Base-by-base conservation (phyloP, 1,140 invertebrate genomes). In the Phortica variegata region DNA sequence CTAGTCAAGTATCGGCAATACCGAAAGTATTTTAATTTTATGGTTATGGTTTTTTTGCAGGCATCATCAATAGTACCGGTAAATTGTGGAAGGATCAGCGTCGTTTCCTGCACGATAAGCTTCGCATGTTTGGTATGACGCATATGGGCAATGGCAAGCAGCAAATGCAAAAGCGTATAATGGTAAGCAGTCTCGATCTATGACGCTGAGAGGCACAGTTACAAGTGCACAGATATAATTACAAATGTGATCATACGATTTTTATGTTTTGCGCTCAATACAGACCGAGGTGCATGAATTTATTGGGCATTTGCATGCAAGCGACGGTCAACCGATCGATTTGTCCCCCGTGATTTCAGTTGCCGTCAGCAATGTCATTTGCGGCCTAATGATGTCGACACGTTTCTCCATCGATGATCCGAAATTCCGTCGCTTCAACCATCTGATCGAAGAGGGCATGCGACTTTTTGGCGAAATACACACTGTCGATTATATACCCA, bases 11-110 rank as follows among this genome's bases (percentile, higher is more conserved):
- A n/a, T n/a, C n/a, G 26, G 42, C 2, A 23, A 44, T 13, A 19
- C 58, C 43, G n/a, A 31, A 8, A 8, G n/a, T 31, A 8, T 31
- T 31, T 50, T n/a, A 47, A 18, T 44, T 75, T 63, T 40, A n/a
- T n/a, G n/a, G n/a, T n/a, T n/a, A n/a, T n/a, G n/a, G 15, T 44
- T 43, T 31, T 10, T 71, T 53, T 79, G 43, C 78, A 95, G 94
- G 94, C 60, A 87, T 96, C 50, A 85, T 96, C 57, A 95, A 95
- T 75, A 88, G 89, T 46, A 89, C 91, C 53, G 95, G 94, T 40
- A 84, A 86, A 47, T 78, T 95, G 58, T 97, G 94, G 94, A 91
- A 93, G 73, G 89, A 91, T 55, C 91, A 97, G 73, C 80, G 95
- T 43, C 84, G 87, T 50, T 97, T 97, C 79, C 80, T 97, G 10